Conservation (phyloP, 2,797 vertebrate species). For the Myotis pilosus region DNA sequence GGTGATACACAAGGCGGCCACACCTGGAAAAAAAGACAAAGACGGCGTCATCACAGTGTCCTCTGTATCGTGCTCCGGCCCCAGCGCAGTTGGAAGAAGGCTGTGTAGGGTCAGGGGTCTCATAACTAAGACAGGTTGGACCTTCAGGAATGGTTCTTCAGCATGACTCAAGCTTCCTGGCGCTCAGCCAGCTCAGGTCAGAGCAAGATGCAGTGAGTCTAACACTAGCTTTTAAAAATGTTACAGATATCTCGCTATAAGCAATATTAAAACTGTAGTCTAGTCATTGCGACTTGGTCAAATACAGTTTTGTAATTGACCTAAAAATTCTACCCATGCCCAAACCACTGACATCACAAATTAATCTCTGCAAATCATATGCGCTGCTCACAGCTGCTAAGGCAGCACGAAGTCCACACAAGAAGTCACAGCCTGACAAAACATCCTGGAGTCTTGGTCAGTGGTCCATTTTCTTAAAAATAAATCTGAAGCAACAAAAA, state of each 20-base stretch:
- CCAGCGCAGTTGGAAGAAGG: not conserved
- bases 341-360: not conserved
- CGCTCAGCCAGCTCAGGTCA: not conserved
- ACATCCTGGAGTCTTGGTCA: not conserved
- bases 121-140: not conserved
- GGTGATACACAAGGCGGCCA: conserved; percentile 91
- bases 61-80: not conserved
- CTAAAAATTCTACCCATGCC: conserved; percentile 1
- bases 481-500: not conserved
- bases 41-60: not conserved
- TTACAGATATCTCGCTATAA: not conserved
- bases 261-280: not conserved
- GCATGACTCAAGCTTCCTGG: not conserved
- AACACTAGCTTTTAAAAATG: not conserved
- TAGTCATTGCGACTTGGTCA: not conserved
- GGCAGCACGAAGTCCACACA: not conserved
- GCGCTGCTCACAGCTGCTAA: not conserved
- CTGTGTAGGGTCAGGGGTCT: not conserved
- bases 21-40: conserved; percentile 85
- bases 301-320: conserved; percentile 34
- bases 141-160: not conserved
- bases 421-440: not conserved
- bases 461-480: not conserved
- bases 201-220: not conserved
- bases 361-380: not conserved